phyloP scores from a whole-genome alignment of 2,888 invertebrate species.

The Bruchidius siliquastri region DNA sequence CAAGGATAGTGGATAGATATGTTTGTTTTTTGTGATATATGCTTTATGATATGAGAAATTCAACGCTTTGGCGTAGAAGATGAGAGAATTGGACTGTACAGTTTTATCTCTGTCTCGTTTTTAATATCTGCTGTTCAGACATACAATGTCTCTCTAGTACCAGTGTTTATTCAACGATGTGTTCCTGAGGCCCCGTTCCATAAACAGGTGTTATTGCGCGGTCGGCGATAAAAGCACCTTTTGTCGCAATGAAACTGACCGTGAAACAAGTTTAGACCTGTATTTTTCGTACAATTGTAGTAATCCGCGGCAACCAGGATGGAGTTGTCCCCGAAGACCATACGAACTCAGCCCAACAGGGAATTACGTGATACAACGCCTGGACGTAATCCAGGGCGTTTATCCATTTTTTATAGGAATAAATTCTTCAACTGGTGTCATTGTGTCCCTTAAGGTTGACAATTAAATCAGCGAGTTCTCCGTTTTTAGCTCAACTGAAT shows the following conservation, averaged over 20 bases:
- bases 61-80: background rate
- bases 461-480: too few species aligned
- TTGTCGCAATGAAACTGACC: background rate
- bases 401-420: background rate
- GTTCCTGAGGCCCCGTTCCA: background rate
- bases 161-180: background rate
- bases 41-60: too few species aligned
- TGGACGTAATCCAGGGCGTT: background rate
- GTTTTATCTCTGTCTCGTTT: background rate
- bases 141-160: background rate
- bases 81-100: background rate
- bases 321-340: background rate
- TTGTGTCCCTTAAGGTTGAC: too few species aligned
- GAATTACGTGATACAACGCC: background rate
- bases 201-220: background rate
- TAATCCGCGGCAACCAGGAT: background rate
- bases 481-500: too few species aligned
- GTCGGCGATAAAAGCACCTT: background rate
- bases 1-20: too few species aligned
- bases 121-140: background rate
- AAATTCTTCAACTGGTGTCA: too few species aligned
- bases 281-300: background rate
- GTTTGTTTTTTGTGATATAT: too few species aligned
- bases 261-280: background rate
- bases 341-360: background rate